phyloP scores from a whole-genome alignment of 1,140 invertebrate genomes.

The Pantala flavescens region DNA sequence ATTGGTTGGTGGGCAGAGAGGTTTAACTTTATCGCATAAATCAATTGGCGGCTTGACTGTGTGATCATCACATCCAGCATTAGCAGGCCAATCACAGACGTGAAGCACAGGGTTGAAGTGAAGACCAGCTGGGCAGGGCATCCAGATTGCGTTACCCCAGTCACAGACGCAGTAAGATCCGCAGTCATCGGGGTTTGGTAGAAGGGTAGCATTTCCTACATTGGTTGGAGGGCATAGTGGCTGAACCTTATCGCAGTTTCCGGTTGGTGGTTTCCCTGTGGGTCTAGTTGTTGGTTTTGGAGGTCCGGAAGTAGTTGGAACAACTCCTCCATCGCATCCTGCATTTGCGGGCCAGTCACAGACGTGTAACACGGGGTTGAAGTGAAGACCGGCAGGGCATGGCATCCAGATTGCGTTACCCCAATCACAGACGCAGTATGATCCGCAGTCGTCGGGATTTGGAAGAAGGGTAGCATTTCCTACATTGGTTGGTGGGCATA shows the following conservation, averaged over 20 bases:
- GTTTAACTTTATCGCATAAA: background rate
- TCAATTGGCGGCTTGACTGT: background rate
- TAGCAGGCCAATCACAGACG: conserved; percentile 28
- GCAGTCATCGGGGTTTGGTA: conserved; percentile 27
- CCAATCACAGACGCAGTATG: conserved; percentile 31
- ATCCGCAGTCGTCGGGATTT: conserved; percentile 25
- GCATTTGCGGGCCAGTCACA: conserved; percentile 26
- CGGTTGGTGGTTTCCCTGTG: no score
- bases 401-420: conserved; percentile 24
- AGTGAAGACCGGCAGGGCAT: conserved; percentile 19
- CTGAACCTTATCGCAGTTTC: no score
- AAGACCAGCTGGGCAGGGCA: conserved; percentile 30
- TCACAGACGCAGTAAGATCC: conserved; percentile 30
- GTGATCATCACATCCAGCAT: conserved; percentile 20
- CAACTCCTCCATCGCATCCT: conserved; percentile 15
- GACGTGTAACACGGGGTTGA: conserved; percentile 23
- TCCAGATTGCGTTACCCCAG: conserved; percentile 25
- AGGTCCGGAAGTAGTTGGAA: background rate
- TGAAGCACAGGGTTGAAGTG: conserved; percentile 31
- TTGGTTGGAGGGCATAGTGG: background rate
- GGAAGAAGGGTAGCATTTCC: conserved; percentile 17
- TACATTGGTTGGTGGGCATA: background rate
- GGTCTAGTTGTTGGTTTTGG: background rate
- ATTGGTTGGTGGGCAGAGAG: background rate
- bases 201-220: background rate